A percentile compares a stretch with the other conserved stretches of the same genome.
phyloP scores from a whole-genome alignment of 2,888 invertebrate species.

The Cataglyphis altisquamis region DNA sequence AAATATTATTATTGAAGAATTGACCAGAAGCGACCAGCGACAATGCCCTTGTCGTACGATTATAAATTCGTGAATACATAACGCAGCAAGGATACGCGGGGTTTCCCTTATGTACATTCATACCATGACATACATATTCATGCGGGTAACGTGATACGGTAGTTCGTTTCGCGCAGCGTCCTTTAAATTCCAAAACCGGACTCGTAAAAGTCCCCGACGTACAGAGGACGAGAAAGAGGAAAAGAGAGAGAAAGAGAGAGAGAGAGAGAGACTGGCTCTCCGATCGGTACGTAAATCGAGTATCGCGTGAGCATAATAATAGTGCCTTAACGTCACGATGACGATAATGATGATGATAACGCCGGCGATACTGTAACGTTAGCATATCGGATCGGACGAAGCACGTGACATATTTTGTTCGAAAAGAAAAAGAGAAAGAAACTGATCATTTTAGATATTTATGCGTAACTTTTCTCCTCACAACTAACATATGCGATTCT shows the following conservation, averaged over 20 bases:
- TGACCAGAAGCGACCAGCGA: slow-evolving; percentile 53
- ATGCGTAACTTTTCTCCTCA: not conserved
- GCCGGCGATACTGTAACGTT: slow-evolving; percentile 51
- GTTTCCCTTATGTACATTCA: slow-evolving; percentile 65
- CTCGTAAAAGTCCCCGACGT: slow-evolving; percentile 9
- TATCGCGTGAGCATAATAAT: slow-evolving; percentile 68
- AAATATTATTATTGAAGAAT: slow-evolving; percentile 45
- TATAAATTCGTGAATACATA: slow-evolving; percentile 78
- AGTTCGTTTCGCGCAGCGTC: slow-evolving; percentile 59
- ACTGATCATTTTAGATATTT: not conserved
- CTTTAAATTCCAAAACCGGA: slow-evolving; percentile 70
- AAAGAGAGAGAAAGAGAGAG: not conserved
- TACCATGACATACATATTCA: slow-evolving; percentile 74
- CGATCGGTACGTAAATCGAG: slow-evolving; percentile 60
- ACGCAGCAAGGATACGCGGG: slow-evolving; percentile 61
- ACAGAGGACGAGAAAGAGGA: not conserved
- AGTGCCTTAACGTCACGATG: slow-evolving; percentile 54
- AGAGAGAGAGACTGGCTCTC: slow-evolving; percentile 4
- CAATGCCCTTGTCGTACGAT: slow-evolving; percentile 60
- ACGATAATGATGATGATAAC: slow-evolving; percentile 66
- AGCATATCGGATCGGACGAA: slow-evolving; percentile 28
- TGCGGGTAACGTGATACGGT: slow-evolving; percentile 54
- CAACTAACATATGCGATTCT: not conserved
- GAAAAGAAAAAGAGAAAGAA: not conserved
- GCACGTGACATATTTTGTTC: slow-evolving; percentile 19